These are phyloP conservation scores for Dendroctonus ponderosae DNA, from an alignment of 1,140 invertebrate genomes.

Conservation along the genomic window DNA sequence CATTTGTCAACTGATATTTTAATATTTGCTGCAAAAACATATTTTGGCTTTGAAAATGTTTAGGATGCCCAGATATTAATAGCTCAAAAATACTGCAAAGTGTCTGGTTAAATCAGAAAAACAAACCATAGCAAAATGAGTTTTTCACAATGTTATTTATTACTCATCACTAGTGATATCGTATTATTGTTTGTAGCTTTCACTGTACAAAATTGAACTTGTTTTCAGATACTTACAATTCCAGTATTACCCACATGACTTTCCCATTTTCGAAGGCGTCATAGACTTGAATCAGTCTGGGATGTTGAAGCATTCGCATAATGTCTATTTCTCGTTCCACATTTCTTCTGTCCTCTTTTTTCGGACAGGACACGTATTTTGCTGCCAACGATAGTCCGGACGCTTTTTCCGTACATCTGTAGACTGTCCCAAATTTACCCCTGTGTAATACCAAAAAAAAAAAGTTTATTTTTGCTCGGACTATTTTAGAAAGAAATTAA, in stretches of 20 bases:
- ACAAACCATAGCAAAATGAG: too few species aligned
- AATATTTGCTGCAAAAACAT: too few species aligned
- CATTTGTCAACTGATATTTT: too few species aligned
- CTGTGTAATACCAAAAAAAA: conserved; percentile 55
- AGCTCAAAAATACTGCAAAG: too few species aligned
- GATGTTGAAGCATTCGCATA: conserved; percentile 91
- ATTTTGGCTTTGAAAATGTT: too few species aligned
- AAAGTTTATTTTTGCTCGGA: conserved; percentile 12
- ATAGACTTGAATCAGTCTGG: conserved; percentile 91
- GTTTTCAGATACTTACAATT: conserved; percentile 76
- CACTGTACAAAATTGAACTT: not conserved
- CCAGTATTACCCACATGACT: conserved; percentile 91
- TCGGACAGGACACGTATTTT: conserved; percentile 85
- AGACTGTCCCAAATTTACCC: conserved; percentile 98
- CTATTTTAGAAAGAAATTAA: not conserved
- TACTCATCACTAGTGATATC: too few species aligned
- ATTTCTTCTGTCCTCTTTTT: conserved; percentile 83
- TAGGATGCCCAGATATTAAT: too few species aligned
- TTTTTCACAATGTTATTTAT: too few species aligned
- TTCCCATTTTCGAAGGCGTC: conserved; percentile 92
- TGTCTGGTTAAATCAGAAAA: too few species aligned
- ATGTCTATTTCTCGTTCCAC: conserved; percentile 95
- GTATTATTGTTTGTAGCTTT: not conserved
- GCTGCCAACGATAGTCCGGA: conserved; percentile 83
- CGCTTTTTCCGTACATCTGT: conserved; percentile 82